Conservation (phyloP, 2,888 invertebrate genomes). For the Biston stratarius region DNA sequence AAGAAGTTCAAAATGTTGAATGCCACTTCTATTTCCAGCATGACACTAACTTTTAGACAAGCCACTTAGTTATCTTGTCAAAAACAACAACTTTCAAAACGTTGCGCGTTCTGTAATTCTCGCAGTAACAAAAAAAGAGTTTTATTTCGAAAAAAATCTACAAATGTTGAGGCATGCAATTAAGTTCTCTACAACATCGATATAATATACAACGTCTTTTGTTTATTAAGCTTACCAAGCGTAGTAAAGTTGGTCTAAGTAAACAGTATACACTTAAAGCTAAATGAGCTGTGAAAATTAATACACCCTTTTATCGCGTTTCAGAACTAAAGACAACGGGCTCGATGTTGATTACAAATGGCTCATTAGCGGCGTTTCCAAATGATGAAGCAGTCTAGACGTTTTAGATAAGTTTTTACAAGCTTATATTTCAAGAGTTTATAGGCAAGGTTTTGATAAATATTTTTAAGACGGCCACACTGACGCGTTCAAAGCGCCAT, state of each 20-base stretch:
- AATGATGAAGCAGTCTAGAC: slow-evolving; percentile 24
- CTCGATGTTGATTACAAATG: slow-evolving; percentile 29
- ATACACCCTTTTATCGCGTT: slow-evolving; percentile 31
- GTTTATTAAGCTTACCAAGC: slow-evolving; percentile 19
- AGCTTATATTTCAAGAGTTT: background rate
- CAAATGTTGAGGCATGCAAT: no score
- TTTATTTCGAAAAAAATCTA: no score
- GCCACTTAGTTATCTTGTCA: no score
- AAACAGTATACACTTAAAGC: slow-evolving; percentile 39
- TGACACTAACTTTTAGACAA: no score
- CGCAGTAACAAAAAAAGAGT: no score
- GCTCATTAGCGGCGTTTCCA: slow-evolving; percentile 11
- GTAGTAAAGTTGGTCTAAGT: slow-evolving; percentile 37
- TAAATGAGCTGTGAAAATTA: slow-evolving; percentile 41
- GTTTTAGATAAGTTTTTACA: background rate
- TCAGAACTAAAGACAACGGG: slow-evolving; percentile 21
- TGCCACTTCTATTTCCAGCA: no score
- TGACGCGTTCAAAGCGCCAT: no score
- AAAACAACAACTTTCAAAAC: no score
- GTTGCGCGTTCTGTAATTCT: no score
- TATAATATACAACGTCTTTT: slow-evolving; percentile 10
- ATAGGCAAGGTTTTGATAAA: no score
- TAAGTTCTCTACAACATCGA: background rate
- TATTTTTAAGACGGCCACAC: no score
- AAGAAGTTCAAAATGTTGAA: no score